Conservation (phyloP, 2,888 invertebrate species). For the Eutolmus rufibarbis region DNA sequence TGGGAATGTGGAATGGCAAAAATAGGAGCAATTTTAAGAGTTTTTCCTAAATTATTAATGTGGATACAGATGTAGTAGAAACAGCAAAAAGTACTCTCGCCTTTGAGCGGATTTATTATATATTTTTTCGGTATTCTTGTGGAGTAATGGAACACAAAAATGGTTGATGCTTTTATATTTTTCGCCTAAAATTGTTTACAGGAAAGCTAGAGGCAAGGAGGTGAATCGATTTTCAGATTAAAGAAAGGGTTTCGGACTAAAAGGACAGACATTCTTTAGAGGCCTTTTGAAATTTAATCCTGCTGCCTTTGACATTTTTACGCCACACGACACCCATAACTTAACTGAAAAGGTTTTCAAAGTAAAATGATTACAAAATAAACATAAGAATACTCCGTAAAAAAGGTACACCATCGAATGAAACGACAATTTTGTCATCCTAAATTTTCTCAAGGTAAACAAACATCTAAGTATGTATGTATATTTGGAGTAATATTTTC, state of each 20-base stretch:
- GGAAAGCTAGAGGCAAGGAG: neutral
- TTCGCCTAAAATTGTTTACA: neutral
- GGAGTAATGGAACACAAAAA: neutral
- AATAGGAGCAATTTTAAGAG: neutral
- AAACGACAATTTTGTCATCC: neutral
- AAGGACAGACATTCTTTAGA: neutral
- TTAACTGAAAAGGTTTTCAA: neutral
- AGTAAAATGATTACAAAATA: neutral
- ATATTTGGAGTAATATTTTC: too few species aligned
- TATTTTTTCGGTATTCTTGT: neutral
- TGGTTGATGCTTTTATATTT: neutral
- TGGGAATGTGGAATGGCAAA: neutral
- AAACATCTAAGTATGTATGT: too few species aligned
- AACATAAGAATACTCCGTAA: neutral
- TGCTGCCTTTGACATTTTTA: neutral
- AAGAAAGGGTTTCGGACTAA: neutral
- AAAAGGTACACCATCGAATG: neutral
- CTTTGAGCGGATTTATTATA: neutral
- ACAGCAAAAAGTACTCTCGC: neutral
- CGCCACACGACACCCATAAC: neutral
- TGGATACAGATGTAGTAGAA: neutral
- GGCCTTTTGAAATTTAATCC: neutral
- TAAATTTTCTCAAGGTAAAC: neutral
- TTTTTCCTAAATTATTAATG: conserved; percentile 8
- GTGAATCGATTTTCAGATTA: neutral